Evolutionary conservation across 2,113 vertebrate genomes (phyloP).

Genomic region (Ardeotis arabs): DNA sequence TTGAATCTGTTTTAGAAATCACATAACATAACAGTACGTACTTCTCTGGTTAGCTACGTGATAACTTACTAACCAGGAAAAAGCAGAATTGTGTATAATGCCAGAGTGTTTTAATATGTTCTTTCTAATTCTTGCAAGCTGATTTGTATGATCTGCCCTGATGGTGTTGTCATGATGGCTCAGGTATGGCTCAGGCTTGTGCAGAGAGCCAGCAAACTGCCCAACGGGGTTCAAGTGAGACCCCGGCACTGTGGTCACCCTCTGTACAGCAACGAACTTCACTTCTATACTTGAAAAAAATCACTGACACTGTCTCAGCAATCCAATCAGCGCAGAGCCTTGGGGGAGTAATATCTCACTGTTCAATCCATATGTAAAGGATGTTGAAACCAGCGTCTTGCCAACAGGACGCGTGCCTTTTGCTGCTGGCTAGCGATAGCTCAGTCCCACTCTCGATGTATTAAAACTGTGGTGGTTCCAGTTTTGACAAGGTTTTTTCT

Average conservation of each 20-base stretch:
- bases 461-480: neutral
- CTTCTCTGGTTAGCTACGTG: neutral
- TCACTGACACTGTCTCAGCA: neutral
- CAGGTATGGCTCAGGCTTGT: neutral
- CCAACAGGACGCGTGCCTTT: neutral
- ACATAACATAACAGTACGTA: neutral
- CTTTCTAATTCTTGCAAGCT: neutral
- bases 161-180: neutral
- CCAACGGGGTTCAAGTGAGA: no score
- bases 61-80: neutral
- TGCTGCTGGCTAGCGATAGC: neutral
- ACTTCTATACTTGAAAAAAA: neutral
- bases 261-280: neutral
- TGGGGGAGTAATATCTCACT: neutral
- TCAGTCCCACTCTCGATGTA: neutral
- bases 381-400: neutral
- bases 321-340: neutral
- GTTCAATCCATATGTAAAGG: neutral
- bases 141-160: neutral
- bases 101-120: neutral
- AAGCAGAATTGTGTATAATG: neutral
- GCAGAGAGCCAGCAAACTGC: neutral
- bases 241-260: neutral
- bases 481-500: neutral
- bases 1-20: neutral